A percentile compares a stretch with the other conserved stretches of the same genome.
phyloP scores from a whole-genome alignment of 2,888 invertebrate genomes.

The Drosophila colorata region DNA sequence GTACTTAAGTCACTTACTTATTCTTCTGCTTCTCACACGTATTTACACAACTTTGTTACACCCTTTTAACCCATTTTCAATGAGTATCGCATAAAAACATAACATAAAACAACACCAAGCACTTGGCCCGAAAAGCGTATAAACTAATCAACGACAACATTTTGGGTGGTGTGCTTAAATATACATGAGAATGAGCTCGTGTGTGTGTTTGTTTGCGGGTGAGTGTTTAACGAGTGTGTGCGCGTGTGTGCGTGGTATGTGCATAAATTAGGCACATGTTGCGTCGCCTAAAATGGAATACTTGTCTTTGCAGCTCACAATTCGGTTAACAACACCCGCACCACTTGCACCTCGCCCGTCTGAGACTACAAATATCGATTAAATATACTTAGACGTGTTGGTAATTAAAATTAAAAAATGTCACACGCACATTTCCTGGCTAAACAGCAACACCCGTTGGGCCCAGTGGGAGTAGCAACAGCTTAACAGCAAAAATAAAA shows the following conservation, averaged over 20 bases:
- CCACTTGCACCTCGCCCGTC: background rate
- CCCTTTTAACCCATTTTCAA: background rate
- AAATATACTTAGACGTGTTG: constrained; percentile 29
- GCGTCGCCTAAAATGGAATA: constrained; percentile 34
- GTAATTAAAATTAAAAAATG: constrained; percentile 47
- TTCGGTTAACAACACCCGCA: constrained; percentile 7
- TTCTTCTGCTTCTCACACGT: background rate
- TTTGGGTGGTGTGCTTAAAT: constrained; percentile 45
- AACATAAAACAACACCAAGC: constrained; percentile 3
- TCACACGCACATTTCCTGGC: constrained; percentile 38
- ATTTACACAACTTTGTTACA: too few relatives aligned
- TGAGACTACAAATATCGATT: constrained; percentile 37
- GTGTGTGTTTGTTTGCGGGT: constrained; percentile 2
- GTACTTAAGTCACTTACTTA: too few relatives aligned
- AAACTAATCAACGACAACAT: constrained; percentile 58
- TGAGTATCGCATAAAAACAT: background rate
- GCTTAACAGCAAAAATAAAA: background rate
- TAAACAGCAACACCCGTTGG: constrained; percentile 16
- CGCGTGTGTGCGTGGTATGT: constrained; percentile 19
- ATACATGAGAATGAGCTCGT: constrained; percentile 40
- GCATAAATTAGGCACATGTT: constrained; percentile 62
- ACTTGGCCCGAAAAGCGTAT: constrained; percentile 30
- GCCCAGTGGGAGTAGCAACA: constrained; percentile 3
- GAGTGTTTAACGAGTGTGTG: constrained; percentile 6
- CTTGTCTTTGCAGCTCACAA: constrained; percentile 35